A percentile compares a stretch with the other conserved stretches of the same genome.
Conservation (phyloP, 2,888 invertebrate genomes). For the Temnothorax ravouxi region DNA sequence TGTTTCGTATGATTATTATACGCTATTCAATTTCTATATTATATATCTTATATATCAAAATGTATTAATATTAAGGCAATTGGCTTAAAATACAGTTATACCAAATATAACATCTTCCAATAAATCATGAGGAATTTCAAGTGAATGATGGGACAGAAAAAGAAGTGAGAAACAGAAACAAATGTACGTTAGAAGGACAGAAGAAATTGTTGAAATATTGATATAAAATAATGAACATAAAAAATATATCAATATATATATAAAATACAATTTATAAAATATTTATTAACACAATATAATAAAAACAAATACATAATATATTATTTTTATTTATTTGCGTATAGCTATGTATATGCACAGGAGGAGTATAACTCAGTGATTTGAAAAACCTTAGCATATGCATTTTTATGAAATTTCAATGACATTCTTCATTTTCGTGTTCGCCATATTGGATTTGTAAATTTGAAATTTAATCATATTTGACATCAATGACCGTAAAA, state of each 20-base stretch:
- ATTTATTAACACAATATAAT: background rate
- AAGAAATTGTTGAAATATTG: background rate
- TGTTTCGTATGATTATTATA: constrained; percentile 11
- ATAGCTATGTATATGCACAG: background rate
- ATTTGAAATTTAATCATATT: constrained; percentile 32
- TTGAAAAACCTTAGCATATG: background rate
- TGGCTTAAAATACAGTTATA: background rate
- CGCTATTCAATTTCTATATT: constrained; percentile 6
- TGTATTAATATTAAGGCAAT: constrained; percentile 1
- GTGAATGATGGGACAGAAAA: background rate
- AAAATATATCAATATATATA: background rate
- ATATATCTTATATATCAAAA: background rate
- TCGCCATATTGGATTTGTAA: background rate
- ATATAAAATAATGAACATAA: background rate
- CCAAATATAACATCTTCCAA: background rate
- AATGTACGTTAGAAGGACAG: background rate
- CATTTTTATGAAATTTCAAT: constrained; percentile 17
- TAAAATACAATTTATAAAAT: background rate
- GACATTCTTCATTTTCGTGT: background rate
- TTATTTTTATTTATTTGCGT: background rate
- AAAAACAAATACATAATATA: background rate
- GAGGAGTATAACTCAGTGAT: background rate
- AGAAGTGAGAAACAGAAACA: background rate
- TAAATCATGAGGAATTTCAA: background rate
- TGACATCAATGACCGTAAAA: constrained; percentile 16